phyloP scores from a whole-genome alignment of 1,140 invertebrate genomes.

The Brachionus paranguensis region DNA sequence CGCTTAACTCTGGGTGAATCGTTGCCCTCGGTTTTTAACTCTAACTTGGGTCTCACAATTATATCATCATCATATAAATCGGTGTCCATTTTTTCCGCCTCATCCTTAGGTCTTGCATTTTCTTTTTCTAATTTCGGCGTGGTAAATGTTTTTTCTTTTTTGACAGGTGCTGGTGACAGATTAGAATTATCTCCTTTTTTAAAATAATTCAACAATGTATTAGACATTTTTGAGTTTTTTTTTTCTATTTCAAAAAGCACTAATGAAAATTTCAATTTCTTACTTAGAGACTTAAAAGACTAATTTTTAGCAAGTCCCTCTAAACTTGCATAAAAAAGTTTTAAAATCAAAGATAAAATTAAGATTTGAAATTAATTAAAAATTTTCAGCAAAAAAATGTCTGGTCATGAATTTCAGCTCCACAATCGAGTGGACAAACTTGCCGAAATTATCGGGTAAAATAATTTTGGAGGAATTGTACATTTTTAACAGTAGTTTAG shows the following conservation, averaged over 20 bases:
- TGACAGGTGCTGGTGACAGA: not conserved
- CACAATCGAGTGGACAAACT: conserved; percentile 1
- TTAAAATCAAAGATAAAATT: not conserved
- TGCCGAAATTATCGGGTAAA: not conserved
- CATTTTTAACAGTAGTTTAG: not conserved
- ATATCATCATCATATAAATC: conserved; percentile 16
- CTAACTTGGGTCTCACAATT: not conserved
- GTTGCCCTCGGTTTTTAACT: not conserved
- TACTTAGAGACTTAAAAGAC: not conserved
- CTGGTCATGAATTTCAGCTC: conserved; percentile 2
- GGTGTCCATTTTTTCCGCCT: conserved; percentile 2
- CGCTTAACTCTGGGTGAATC: not conserved
- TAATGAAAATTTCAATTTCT: not conserved
- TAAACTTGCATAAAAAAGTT: not conserved
- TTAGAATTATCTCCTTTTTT: conserved; percentile 8
- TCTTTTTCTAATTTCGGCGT: conserved; percentile 20
- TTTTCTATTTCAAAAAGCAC: not conserved
- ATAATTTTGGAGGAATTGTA: not conserved
- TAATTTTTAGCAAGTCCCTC: not conserved
- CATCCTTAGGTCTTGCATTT: not conserved
- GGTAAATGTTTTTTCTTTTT: not conserved
- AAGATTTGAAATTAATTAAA: not conserved
- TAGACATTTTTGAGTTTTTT: conserved; percentile 6
- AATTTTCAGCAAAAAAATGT: not conserved
- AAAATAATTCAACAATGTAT: conserved; percentile 36